Conservation (phyloP, 2,888 invertebrate genomes). For the Rhamphomyia laevipes region DNA sequence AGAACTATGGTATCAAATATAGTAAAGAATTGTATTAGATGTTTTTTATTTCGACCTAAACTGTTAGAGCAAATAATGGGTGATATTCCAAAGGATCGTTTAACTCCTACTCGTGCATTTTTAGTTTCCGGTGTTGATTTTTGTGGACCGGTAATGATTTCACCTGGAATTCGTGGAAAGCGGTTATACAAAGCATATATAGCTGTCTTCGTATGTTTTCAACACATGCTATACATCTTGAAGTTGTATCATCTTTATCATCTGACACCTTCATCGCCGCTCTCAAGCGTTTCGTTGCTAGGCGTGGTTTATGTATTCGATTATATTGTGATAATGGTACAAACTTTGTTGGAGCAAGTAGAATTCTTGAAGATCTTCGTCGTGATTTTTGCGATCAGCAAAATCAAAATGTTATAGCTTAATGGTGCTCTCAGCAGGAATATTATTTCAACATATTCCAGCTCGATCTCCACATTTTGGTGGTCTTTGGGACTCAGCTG, state of each 20-base stretch:
- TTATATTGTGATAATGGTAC: slow-evolving; percentile 15
- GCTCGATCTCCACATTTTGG: slow-evolving; percentile 5
- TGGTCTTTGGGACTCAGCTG: slow-evolving; percentile 1
- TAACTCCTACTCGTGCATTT: too few species aligned
- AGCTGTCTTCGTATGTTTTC: too few species aligned
- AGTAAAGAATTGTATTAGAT: slow-evolving; percentile 10
- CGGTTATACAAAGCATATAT: too few species aligned
- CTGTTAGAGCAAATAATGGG: too few species aligned
- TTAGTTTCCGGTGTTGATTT: too few species aligned
- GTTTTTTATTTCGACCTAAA: slow-evolving; percentile 13
- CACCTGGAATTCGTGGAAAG: too few species aligned
- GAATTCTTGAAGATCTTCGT: slow-evolving; percentile 11
- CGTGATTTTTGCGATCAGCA: slow-evolving; percentile 7
- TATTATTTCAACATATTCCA: slow-evolving; percentile 5
- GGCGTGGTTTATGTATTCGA: slow-evolving; percentile 10
- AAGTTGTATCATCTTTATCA: slow-evolving; percentile 13
- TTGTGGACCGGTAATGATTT: too few species aligned
- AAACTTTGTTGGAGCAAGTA: slow-evolving; percentile 13
- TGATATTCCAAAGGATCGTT: too few species aligned
- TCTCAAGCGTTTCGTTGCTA: slow-evolving; percentile 12
- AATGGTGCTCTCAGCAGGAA: slow-evolving; percentile 8
- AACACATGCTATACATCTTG: slow-evolving; percentile 13
- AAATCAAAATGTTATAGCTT: slow-evolving; percentile 2
- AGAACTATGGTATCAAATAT: slow-evolving; percentile 8
- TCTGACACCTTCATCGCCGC: slow-evolving; percentile 12